Percentiles rank a stretch among this genome's conserved stretches.
Evolutionary conservation across 1,140 invertebrate genomes (phyloP).

Genomic region (Piezodorus guildinii): DNA sequence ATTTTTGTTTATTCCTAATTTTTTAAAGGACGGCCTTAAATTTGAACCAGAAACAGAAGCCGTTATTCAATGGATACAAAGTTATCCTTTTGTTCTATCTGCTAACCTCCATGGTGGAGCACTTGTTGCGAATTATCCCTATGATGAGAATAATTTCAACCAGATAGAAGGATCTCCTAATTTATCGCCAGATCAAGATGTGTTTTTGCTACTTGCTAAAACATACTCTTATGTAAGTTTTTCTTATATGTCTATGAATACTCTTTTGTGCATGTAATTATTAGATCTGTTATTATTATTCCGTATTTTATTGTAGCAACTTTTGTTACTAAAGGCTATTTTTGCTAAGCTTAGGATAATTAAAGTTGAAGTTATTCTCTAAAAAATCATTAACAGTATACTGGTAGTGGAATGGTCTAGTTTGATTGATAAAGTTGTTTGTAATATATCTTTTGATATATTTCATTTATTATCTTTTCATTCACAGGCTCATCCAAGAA

Average conservation of each 20-base stretch:
- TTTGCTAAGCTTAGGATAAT: neutral
- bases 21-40: neutral
- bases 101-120: constrained; percentile 94
- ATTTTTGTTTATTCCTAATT: neutral
- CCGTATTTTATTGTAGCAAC: neutral
- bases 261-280: neutral
- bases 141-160: constrained; percentile 52
- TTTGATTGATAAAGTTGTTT: too few species aligned
- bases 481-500: constrained; percentile 62
- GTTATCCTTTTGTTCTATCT: constrained; percentile 85
- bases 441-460: too few species aligned
- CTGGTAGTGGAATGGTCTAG: too few species aligned
- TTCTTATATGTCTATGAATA: neutral
- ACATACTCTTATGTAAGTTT: constrained; percentile 65
- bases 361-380: too few species aligned
- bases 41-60: constrained; percentile 75
- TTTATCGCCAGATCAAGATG: constrained; percentile 65
- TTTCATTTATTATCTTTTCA: constrained; percentile 16
- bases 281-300: neutral
- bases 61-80: constrained; percentile 81
- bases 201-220: constrained; percentile 72
- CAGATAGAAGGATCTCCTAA: constrained; percentile 34
- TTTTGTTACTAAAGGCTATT: neutral
- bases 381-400: too few species aligned
- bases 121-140: constrained; percentile 89